Conservation (phyloP, 2,888 invertebrate genomes). For the Drosophila basisetae region DNA sequence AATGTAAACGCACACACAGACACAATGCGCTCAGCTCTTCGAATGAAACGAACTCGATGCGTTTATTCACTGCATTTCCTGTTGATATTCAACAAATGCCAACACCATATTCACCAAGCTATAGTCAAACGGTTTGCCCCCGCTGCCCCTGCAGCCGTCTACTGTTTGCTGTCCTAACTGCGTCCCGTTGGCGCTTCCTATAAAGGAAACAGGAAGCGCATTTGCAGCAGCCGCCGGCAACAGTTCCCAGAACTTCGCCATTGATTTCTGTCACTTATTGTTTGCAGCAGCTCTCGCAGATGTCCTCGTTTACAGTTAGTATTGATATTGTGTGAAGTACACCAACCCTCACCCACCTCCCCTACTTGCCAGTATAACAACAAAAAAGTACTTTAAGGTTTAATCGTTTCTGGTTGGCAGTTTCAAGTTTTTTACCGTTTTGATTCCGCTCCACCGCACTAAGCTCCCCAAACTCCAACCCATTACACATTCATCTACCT, state of each 20-base stretch:
- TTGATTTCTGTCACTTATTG: constrained; percentile 71
- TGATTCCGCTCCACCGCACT: constrained; percentile 17
- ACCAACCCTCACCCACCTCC: background rate
- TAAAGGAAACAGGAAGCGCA: constrained; percentile 74
- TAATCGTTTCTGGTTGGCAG: constrained; percentile 45
- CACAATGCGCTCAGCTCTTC: constrained; percentile 25
- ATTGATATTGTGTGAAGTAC: constrained; percentile 5
- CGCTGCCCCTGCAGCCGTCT: background rate
- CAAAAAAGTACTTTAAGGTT: constrained; percentile 23
- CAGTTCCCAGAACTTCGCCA: constrained; percentile 55
- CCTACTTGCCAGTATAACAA: constrained; percentile 2
- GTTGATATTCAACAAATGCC: constrained; percentile 78
- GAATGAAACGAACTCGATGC: constrained; percentile 57
- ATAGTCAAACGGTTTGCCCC: constrained; percentile 24
- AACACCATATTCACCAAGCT: constrained; percentile 27
- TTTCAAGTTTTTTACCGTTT: constrained; percentile 32
- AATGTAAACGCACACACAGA: constrained; percentile 22
- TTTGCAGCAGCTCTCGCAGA: constrained; percentile 40
- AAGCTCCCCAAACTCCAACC: constrained; percentile 13
- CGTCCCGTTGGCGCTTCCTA: constrained; percentile 41
- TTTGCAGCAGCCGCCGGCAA: constrained; percentile 60
- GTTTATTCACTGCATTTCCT: constrained; percentile 81
- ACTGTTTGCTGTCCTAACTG: constrained; percentile 42
- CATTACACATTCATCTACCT: constrained; percentile 4
- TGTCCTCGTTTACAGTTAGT: constrained; percentile 29